Percentiles rank a stretch among this genome's conserved stretches.
These are phyloP conservation scores for Zaprionus taronus DNA, from an alignment of 1,140 invertebrate genomes.

Conservation along the genomic window DNA sequence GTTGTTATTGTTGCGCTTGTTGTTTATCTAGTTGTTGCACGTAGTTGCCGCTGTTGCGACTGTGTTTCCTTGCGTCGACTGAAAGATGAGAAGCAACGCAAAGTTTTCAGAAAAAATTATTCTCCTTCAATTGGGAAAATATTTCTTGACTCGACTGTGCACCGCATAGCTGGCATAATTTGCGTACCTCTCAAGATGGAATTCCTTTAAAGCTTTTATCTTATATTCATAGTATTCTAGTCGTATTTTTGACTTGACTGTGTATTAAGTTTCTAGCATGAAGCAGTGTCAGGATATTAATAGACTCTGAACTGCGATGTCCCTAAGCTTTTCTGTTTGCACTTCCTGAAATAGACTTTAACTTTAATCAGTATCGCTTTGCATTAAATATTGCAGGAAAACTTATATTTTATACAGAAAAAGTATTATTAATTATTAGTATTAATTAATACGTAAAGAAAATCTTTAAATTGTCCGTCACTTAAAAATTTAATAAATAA, in stretches of 20 bases:
- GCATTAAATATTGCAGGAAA: neutral
- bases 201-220: neutral
- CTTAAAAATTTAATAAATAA: too few relatives aligned
- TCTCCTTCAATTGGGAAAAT: constrained; percentile 59
- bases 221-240: neutral
- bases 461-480: neutral
- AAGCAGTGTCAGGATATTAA: neutral
- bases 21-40: constrained; percentile 33
- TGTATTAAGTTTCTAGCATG: neutral
- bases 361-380: neutral
- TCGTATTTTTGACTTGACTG: neutral
- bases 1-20: constrained; percentile 35
- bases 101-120: constrained; percentile 65
- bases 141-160: constrained; percentile 14
- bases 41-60: constrained; percentile 12
- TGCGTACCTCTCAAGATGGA: neutral
- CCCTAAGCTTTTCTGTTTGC: neutral
- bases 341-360: neutral
- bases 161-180: constrained; percentile 8
- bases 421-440: neutral
- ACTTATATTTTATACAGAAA: neutral
- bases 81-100: constrained; percentile 29
- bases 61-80: neutral
- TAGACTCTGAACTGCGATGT: neutral
- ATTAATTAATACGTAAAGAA: neutral